Conservation (phyloP, 2,888 invertebrate species). For the Mycalesis mineus region DNA sequence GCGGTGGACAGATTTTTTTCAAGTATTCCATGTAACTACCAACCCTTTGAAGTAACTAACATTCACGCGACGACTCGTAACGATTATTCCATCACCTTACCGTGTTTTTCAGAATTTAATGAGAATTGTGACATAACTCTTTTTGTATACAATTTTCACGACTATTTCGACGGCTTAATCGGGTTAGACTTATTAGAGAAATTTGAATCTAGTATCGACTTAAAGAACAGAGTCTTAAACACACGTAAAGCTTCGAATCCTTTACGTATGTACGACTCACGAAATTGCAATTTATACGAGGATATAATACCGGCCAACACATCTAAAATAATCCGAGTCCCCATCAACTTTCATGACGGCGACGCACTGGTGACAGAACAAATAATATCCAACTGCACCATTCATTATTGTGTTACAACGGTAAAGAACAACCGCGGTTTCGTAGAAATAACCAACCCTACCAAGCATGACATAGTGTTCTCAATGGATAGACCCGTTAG, state of each 20-base stretch:
- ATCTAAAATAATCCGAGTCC: too few species aligned
- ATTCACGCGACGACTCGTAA: too few species aligned
- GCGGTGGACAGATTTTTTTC: background rate
- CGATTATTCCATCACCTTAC: constrained; percentile 11
- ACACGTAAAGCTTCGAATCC: constrained; percentile 24
- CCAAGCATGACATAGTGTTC: constrained; percentile 7
- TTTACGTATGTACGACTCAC: constrained; percentile 28
- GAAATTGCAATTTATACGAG: constrained; percentile 33
- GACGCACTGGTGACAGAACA: too few species aligned
- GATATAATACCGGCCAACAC: constrained; percentile 33
- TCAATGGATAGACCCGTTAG: constrained; percentile 1
- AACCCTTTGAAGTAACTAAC: constrained; percentile 15
- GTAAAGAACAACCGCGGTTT: background rate
- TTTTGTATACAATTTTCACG: constrained; percentile 35
- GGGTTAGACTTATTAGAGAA: constrained; percentile 32
- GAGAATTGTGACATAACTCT: too few species aligned
- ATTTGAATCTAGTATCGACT: constrained; percentile 28
- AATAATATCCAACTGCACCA: too few species aligned
- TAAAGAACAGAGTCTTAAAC: constrained; percentile 24
- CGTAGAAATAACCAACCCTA: constrained; percentile 7
- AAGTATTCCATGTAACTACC: background rate
- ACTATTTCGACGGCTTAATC: constrained; percentile 36
- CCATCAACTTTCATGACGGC: too few species aligned
- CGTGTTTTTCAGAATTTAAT: constrained; percentile 17
- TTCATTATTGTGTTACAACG: constrained; percentile 13